These are phyloP conservation scores for Phyllotreta striolata DNA, from an alignment of 2,888 invertebrate genomes.

Conservation along the genomic window DNA sequence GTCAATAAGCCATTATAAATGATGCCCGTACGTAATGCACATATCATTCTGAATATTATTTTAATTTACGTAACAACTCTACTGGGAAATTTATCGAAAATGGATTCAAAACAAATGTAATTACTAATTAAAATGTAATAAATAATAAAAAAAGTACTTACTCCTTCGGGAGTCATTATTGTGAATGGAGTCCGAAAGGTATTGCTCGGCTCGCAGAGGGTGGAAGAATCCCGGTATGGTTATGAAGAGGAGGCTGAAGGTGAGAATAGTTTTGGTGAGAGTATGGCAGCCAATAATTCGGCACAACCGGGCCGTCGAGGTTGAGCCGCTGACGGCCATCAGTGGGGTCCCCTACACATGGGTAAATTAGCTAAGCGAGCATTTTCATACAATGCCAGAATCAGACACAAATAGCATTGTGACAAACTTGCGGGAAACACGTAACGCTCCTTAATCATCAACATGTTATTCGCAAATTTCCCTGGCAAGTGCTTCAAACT, in stretches of 20 bases:
- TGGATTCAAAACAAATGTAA: background rate
- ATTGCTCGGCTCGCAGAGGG: conserved; percentile 22
- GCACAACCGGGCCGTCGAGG: conserved; percentile 50
- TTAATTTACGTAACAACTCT: too few relatives aligned
- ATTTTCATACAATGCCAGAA: conserved; percentile 29
- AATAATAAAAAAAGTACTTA: conserved; percentile 25
- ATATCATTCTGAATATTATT: too few relatives aligned
- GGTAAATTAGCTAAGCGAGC: conserved; percentile 32
- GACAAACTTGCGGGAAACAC: conserved; percentile 25
- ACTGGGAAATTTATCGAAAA: background rate
- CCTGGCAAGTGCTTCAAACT: conserved; percentile 24
- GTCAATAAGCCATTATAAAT: too few relatives aligned
- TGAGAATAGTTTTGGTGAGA: conserved; percentile 42
- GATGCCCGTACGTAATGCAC: too few relatives aligned
- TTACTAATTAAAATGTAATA: background rate
- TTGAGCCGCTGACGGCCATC: conserved; percentile 54
- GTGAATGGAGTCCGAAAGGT: conserved; percentile 18
- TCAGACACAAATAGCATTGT: conserved; percentile 28
- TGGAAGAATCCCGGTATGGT: conserved; percentile 34
- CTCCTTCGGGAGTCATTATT: conserved; percentile 34
- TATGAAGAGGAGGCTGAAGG: conserved; percentile 41
- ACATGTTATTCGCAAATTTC: conserved; percentile 36
- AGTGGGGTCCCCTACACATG: conserved; percentile 46
- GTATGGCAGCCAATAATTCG: conserved; percentile 47
- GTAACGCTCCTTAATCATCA: conserved; percentile 29